Evolutionary conservation across 2,797 vertebrate genomes (phyloP).

Genomic region (Phalloptychus januarius): DNA sequence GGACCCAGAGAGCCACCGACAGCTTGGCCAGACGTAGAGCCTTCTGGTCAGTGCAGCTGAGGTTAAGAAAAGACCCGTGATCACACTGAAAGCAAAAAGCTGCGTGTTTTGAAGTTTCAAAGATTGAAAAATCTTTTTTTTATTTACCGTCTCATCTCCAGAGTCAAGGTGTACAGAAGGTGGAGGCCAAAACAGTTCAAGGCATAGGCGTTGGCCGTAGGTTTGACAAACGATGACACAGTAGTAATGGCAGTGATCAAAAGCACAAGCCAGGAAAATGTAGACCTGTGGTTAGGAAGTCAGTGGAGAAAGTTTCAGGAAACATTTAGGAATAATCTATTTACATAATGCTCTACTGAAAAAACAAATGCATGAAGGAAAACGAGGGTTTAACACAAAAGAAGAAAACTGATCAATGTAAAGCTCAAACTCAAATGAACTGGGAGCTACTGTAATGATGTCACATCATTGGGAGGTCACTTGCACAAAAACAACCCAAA

Average conservation of each 20-base stretch:
- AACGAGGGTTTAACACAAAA: neutral
- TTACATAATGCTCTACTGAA: neutral
- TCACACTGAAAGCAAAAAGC: neutral
- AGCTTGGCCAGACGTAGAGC: conserved; percentile 74
- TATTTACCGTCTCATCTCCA: conserved; percentile 85
- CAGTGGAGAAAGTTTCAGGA: neutral
- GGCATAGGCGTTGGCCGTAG: conserved; percentile 87
- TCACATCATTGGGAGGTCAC: too few species aligned
- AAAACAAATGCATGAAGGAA: neutral
- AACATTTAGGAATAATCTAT: neutral
- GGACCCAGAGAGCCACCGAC: conserved; percentile 83
- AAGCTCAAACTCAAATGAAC: too few species aligned
- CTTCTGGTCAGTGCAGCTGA: conserved; percentile 83
- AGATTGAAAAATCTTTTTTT: accelerated
- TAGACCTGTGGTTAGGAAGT: conserved; percentile 70
- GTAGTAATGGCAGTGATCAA: conserved; percentile 78
- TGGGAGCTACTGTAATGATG: too few species aligned
- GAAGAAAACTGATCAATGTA: neutral
- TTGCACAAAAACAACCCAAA: too few species aligned
- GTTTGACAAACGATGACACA: conserved; percentile 87
- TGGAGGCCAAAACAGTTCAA: conserved; percentile 90
- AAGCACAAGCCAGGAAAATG: conserved; percentile 80
- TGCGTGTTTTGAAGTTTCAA: neutral
- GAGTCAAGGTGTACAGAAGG: conserved; percentile 80
- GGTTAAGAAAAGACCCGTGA: neutral